phyloP scores from a whole-genome alignment of 2,113 vertebrate species.

The Laterallus jamaicensis region DNA sequence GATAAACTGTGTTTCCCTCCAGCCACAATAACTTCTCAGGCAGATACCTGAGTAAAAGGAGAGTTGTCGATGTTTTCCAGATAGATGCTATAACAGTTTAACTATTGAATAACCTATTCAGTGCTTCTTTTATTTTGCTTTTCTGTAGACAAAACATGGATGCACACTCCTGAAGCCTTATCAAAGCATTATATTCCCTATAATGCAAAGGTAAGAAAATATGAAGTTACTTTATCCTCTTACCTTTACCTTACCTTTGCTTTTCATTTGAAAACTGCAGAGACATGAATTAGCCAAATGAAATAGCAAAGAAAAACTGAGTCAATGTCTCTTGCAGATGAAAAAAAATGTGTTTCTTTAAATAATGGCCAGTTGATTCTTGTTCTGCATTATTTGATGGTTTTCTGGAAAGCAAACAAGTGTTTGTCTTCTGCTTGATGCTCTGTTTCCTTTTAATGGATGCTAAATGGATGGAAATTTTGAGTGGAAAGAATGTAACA shows the following conservation, averaged over 20 bases:
- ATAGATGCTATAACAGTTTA: not conserved
- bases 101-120: constrained; percentile 21
- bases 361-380: not conserved
- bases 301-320: not conserved
- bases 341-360: not conserved
- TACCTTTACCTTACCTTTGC: not conserved
- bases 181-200: constrained; percentile 98
- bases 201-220: constrained; percentile 91
- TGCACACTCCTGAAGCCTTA: constrained; percentile 96
- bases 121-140: constrained; percentile 69
- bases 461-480: not conserved
- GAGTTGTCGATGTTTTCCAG: not conserved
- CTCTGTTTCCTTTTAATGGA: not conserved
- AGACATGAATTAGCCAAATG: not conserved
- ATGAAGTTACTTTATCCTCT: not conserved
- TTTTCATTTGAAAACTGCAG: not conserved
- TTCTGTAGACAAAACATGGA: constrained; percentile 97
- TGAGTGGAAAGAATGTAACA: not conserved
- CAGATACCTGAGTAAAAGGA: not conserved
- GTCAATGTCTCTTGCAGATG: not conserved
- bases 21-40: not conserved
- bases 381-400: not conserved
- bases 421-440: not conserved
- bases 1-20: not conserved
- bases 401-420: not conserved